Base-by-base conservation (phyloP, 2,113 vertebrate species). In the Atlantisia rogersi region DNA sequence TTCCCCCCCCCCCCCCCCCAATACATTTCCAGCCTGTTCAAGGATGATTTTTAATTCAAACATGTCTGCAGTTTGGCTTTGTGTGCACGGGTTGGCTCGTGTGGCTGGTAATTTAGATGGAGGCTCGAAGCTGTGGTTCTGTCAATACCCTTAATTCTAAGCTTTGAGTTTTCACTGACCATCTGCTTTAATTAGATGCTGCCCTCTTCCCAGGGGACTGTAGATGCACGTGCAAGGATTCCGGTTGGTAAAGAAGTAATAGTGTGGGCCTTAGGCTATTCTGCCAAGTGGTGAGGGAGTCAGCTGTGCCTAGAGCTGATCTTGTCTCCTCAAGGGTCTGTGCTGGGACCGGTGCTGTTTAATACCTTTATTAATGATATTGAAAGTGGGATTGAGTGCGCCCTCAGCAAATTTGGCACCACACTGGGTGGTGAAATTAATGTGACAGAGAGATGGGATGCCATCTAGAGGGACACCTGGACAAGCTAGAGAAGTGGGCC, bases 91-190 rank as follows among this genome's bases (percentile, higher is more conserved):
- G 4, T 88, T 86, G 60, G 11, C 42, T 90, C 60, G 10, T 10
- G 1, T 12, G 21, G n/a, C 50, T 75, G 64, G 42, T 64, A 71
- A 60, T 76, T 84, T 18, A 35, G 32, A 64, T 29, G 48, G 60
- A 37, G 2, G 12, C 48, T 70, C 48, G 80, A 64, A 64, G 52
- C 26, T 42, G 48, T 56, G 55, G 35, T 81, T 68, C 71, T 86
- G 59, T 67, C 84, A 88, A 31, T 17, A 86, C 8, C 59, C 31
- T 90, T 32, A 85, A 59, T 90, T 78, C 88, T 83, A 76, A 83
- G 71, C 55, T 93, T 93, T 77, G 63, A 50, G 70, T 92, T 92
- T 90, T 88, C 56, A 44, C 37, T 82, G 82, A 6, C 79, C 32
- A 29, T 83, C 55, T 74, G 32, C 71, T 67, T 85, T 70, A 74